phyloP scores from a whole-genome alignment of 2,797 vertebrate genomes.

The Crypturellus tataupa region DNA sequence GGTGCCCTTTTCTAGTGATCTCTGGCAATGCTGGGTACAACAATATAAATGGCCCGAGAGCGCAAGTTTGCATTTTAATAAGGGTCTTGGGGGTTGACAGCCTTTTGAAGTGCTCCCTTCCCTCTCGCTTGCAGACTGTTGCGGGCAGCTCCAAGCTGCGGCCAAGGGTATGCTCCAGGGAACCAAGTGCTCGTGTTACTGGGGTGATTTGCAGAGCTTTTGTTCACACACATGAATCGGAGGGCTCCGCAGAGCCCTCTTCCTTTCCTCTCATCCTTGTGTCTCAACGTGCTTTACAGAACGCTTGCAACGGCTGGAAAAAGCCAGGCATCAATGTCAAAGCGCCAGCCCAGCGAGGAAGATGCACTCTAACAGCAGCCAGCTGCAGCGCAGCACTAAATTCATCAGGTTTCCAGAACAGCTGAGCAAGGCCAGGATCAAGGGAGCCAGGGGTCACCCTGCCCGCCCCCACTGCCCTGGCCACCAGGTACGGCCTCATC shows the following conservation, averaged over 20 bases:
- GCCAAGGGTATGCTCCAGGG: accelerated
- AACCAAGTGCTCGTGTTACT: not conserved
- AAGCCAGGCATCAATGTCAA: not conserved
- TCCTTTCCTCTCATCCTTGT: not conserved
- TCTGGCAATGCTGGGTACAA: not conserved
- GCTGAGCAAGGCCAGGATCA: not conserved
- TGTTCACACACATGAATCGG: not conserved
- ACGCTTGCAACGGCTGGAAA: accelerated
- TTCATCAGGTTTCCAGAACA: not conserved
- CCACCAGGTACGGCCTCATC: not conserved
- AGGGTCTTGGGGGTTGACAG: not conserved
- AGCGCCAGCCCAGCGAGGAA: accelerated
- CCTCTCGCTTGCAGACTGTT: accelerated
- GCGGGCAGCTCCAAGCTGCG: not conserved
- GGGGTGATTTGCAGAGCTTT: not conserved
- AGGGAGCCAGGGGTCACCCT: not conserved
- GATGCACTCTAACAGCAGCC: accelerated
- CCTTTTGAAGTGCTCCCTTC: accelerated
- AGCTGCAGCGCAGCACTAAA: accelerated
- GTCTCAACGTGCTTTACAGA: not conserved
- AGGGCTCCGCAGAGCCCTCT: not conserved
- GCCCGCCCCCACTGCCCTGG: not conserved
- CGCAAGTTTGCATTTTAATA: not conserved
- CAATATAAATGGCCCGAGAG: accelerated
- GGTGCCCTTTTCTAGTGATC: accelerated